Evolutionary conservation across 2,797 vertebrate genomes (phyloP).

Genomic region (Chanos chanos): DNA sequence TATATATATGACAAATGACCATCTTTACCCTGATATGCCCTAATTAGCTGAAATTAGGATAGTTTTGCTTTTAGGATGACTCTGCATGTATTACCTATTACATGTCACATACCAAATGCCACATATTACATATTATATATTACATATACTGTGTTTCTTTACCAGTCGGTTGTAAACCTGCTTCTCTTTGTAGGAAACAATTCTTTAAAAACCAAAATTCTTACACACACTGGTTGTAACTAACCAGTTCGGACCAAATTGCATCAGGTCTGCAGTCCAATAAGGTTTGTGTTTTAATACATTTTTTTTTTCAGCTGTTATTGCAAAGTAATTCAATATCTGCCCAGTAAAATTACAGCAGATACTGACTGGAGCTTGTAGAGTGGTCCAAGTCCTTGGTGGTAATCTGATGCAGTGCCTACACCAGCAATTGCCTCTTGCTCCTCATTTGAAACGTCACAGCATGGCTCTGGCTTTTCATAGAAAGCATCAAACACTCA

Average conservation of each 20-base stretch:
- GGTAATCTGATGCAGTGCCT: constrained; percentile 1
- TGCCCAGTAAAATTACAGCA: neutral
- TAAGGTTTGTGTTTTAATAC: constrained; percentile 2
- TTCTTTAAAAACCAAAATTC: neutral
- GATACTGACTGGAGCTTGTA: neutral
- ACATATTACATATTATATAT: too few relatives aligned
- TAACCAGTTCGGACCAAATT: neutral
- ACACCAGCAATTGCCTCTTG: constrained; percentile 23
- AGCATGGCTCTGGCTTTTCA: constrained; percentile 35
- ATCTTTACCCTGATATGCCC: too few relatives aligned
- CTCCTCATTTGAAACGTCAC: constrained; percentile 35
- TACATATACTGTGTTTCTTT: neutral
- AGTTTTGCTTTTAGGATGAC: too few relatives aligned
- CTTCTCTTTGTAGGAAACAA: neutral
- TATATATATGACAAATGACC: too few relatives aligned
- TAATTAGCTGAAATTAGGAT: too few relatives aligned
- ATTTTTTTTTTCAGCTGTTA: neutral
- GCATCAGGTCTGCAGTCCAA: neutral
- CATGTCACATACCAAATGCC: too few relatives aligned
- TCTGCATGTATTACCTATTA: too few relatives aligned
- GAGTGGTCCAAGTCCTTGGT: neutral
- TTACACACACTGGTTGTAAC: neutral
- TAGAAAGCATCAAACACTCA: constrained; percentile 50
- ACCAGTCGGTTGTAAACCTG: neutral
- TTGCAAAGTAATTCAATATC: constrained; percentile 1